These are phyloP conservation scores for Pheucticus melanocephalus DNA, from an alignment of 2,113 vertebrate genomes.

Conservation along the genomic window DNA sequence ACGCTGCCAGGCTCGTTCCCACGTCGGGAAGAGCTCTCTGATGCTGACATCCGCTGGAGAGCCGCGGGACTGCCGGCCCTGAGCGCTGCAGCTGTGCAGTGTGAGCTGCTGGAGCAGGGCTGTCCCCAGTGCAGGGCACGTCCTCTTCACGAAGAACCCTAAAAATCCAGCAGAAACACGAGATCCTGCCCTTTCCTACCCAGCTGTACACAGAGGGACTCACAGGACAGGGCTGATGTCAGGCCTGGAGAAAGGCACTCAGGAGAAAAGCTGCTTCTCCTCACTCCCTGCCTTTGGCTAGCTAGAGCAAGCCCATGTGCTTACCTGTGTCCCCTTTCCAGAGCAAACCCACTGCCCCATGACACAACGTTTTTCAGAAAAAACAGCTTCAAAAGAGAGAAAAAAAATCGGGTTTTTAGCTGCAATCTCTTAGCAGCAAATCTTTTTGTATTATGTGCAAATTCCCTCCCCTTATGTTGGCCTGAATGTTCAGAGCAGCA, in stretches of 20 bases:
- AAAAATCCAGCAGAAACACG: not conserved
- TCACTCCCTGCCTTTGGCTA: not conserved
- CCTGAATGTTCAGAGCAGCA: not conserved
- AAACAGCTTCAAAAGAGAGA: not conserved
- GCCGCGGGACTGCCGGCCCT: rapidly evolving
- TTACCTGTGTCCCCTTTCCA: not conserved
- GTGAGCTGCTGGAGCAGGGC: not conserved
- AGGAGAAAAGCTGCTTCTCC: not conserved
- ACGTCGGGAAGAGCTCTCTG: rapidly evolving
- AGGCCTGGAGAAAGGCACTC: not conserved
- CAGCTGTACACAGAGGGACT: not conserved
- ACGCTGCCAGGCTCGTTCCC: not conserved
- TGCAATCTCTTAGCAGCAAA: not conserved
- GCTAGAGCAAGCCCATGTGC: not conserved
- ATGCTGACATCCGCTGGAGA: not conserved
- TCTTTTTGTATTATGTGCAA: not conserved
- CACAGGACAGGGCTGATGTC: not conserved
- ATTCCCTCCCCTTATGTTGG: not conserved
- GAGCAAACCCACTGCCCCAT: not conserved
- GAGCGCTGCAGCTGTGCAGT: not conserved
- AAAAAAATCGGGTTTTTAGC: not conserved
- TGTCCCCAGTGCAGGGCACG: not conserved
- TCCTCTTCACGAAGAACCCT: not conserved
- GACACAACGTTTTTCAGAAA: not conserved
- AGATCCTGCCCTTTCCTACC: too few relatives aligned